Evolutionary conservation across 2,113 vertebrate species (phyloP), one percentile per base, ranked within the genome.

Genomic region (Pseudopipra pipra): DNA sequence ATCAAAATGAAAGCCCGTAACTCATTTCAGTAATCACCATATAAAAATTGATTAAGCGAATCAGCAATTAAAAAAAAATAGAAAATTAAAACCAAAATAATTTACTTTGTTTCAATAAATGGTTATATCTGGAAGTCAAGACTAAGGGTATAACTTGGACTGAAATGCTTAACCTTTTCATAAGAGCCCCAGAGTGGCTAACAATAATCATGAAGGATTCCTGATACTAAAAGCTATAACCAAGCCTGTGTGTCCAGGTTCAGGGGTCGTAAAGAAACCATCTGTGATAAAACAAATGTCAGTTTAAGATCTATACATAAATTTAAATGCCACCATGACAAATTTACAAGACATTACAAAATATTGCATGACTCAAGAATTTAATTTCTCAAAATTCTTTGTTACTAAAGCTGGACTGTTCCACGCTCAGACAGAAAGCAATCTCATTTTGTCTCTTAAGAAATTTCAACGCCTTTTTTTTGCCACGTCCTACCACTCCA

Each of bases 151-250:
- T 54, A 79, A 56, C 23, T 93, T 61, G 22, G 37, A 28, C 10
- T 73, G n/a, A 87, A 79, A 22, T 85, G 39, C 41, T 78, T 92
- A 87, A 73, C 56, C 44, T 96, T 93, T 96, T 87, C 22, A 33
- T 51, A 88, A 91, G 11, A 84, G 17, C 33, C 12, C 47, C 65
- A 22, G 8, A 73, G n/a, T 52, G 47, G 35, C 23, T 85, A 95
- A 85, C 61, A 94, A 89, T 66, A 92, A 76, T 63, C 21, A 52
- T 61, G n/a, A 75, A 83, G 39, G n/a, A 30, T 82, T 91, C 54
- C 28, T 62, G 20, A 58, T 33, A 65, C 9, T 72, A 87, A 70
- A 61, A 61, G 20, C 31, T 67, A 37, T 56, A 93, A 87, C 11
- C 47, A 75, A 85, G 47, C 11, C 51, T 74, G 25, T 47, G 8